Base-by-base conservation (phyloP, 53 echinoderm and acorn worm genomes). In the Stichopus horrens region DNA sequence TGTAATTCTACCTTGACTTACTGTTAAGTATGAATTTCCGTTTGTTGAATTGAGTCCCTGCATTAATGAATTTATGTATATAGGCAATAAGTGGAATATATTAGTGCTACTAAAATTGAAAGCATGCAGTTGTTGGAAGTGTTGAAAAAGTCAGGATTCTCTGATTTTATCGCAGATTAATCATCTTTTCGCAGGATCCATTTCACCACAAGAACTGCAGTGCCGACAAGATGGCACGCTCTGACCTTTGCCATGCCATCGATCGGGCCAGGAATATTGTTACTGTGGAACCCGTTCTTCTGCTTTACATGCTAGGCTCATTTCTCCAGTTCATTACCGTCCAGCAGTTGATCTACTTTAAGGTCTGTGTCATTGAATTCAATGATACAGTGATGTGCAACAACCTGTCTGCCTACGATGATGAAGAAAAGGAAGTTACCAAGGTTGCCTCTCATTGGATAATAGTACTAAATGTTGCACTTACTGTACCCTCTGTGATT, bases 231-330 rank as follows among this genome's bases (percentile, higher is more conserved):
- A 71, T 71, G 71, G 71, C n/a, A 16, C 71, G 4, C 19, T 13
- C 6, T 7, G 19, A 16, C 71, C 71, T 71, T 71, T 18, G 18
- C 16, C 71, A 71, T 71, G 71, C 71, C 71, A 71, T 71, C 4
- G n/a, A 18, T n/a, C 7, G n/a, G 71, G 86, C 88, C 58, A 92
- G 90, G 23, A 88, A 84, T 21, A 76, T 90, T 37, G 55, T 98
- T 58, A 98, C 99, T 9, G 99, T 98, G 9, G 99, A 98, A 77
- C 99, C 99, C 23, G 93, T 98, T 74, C 87, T 98, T 60, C 84
- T 96, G 66, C 78, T 95, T 23, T 96, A 88, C 85, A 98, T 98
- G 99, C 86, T 98, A 9, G 99, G 96, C 0, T 92, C 92, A 20
- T 95, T 90, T 75, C 92, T 96, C 23, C 99, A 98, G 80, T 98